phyloP scores from a whole-genome alignment of 2,888 invertebrate species.

The Orthosia gracilis region DNA sequence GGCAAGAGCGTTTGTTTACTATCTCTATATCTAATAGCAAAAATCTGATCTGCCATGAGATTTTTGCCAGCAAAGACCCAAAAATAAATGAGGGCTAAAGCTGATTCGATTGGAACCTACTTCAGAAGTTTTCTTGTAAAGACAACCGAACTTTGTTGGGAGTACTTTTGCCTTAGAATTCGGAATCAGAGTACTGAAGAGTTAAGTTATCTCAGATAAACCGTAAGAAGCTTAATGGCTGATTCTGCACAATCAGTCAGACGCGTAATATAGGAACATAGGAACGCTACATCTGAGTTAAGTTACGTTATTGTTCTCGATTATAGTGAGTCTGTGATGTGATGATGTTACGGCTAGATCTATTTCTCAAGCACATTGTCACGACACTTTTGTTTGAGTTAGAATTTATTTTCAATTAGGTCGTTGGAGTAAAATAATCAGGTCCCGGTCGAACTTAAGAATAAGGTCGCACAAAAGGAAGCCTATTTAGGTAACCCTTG shows the following conservation, averaged over 20 bases:
- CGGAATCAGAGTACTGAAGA: constrained; percentile 6
- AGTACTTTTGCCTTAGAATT: not conserved
- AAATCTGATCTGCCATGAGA: too few relatives aligned
- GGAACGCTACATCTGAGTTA: not conserved
- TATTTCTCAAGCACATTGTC: not conserved
- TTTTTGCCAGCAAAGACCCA: not conserved
- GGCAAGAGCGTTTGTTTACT: too few relatives aligned
- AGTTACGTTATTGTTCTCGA: constrained; percentile 21
- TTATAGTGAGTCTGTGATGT: constrained; percentile 12
- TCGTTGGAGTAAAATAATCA: not conserved
- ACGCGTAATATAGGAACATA: not conserved
- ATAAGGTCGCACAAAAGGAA: not conserved
- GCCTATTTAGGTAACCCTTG: not conserved
- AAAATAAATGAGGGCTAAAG: not conserved
- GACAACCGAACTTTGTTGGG: not conserved
- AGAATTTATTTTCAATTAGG: not conserved
- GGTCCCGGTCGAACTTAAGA: too few relatives aligned
- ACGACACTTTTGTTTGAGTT: not conserved
- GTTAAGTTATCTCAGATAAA: not conserved
- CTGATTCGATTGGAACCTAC: not conserved
- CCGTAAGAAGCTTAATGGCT: not conserved
- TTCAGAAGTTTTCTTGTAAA: not conserved
- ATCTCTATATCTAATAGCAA: too few relatives aligned
- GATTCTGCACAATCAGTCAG: constrained; percentile 1
- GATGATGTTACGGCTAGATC: constrained; percentile 10